Evolutionary conservation across 2,797 vertebrate genomes (phyloP).

Genomic region (Morus bassanus): DNA sequence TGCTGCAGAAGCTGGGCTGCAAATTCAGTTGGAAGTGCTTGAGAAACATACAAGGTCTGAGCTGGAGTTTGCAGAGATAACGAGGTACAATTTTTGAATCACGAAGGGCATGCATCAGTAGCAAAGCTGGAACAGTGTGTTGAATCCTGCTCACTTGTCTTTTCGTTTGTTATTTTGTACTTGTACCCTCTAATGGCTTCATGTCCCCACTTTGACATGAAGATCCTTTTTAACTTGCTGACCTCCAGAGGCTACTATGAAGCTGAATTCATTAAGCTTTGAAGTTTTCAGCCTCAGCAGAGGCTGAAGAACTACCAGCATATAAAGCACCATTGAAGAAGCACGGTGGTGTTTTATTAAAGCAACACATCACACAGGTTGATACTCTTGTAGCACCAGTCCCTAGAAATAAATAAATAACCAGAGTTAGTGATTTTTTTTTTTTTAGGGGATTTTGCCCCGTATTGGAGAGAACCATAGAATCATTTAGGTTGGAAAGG

Average conservation of each 20-base stretch:
- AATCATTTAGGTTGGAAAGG: neutral
- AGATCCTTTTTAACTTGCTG: neutral
- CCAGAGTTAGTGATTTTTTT: neutral
- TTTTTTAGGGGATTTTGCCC: neutral
- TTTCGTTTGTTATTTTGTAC: neutral
- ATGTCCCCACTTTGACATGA: neutral
- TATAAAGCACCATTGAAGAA: neutral
- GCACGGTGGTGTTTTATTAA: neutral
- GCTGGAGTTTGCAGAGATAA: neutral
- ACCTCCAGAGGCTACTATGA: neutral
- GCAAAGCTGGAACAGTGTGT: neutral
- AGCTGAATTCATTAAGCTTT: neutral
- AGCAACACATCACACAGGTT: neutral
- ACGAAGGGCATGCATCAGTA: neutral
- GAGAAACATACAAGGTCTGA: neutral
- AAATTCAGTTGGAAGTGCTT: neutral
- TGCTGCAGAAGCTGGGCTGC: neutral
- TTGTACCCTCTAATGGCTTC: neutral
- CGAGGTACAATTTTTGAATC: neutral
- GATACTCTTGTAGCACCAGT: neutral
- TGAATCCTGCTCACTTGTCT: neutral
- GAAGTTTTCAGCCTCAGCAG: neutral
- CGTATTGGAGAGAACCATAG: neutral
- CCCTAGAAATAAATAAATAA: neutral
- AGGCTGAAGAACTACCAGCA: neutral